Conservation (phyloP, 1,140 invertebrate genomes). For the Zaprionus inermis region DNA sequence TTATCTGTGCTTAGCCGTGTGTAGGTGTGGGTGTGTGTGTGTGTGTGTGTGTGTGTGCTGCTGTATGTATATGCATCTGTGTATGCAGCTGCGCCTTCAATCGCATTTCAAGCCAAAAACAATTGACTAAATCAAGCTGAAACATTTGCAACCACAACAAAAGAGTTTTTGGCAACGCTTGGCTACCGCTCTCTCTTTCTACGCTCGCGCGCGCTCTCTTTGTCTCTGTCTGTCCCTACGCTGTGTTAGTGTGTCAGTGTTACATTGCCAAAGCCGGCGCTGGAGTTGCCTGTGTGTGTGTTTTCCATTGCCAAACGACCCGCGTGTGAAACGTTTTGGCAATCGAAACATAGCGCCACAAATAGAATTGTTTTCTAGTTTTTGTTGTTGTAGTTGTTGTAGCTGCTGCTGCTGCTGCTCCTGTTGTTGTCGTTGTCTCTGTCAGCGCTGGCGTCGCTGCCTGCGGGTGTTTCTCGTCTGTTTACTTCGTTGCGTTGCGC, state of each 20-base stretch:
- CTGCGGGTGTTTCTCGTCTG: conserved; percentile 13
- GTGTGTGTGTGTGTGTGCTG: neutral
- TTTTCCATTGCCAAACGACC: conserved; percentile 31
- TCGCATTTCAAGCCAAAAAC: conserved; percentile 23
- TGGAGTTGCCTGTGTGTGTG: conserved; percentile 4
- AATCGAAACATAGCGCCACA: conserved; percentile 36
- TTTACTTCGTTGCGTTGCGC: conserved; percentile 43
- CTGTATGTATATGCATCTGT: neutral
- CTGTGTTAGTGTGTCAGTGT: conserved; percentile 50
- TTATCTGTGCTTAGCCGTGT: no score
- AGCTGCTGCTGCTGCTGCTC: neutral
- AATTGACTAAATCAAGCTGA: conserved; percentile 25
- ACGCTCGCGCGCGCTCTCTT: neutral
- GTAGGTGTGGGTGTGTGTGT: no score
- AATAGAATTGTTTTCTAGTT: conserved; percentile 49
- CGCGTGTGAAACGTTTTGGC: conserved; percentile 37
- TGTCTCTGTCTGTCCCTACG: neutral
- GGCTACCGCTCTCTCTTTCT: neutral
- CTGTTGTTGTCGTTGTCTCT: neutral
- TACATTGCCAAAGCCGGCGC: conserved; percentile 54
- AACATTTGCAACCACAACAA: conserved; percentile 12
- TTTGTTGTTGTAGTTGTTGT: conserved; percentile 10
- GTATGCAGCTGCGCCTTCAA: conserved; percentile 8
- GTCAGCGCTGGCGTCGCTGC: conserved; percentile 8
- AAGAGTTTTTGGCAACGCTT: conserved; percentile 24